A percentile compares a stretch with the other conserved stretches of the same genome.
Evolutionary conservation across 2,888 invertebrate genomes (phyloP).

Genomic region (Mythimna loreyi): DNA sequence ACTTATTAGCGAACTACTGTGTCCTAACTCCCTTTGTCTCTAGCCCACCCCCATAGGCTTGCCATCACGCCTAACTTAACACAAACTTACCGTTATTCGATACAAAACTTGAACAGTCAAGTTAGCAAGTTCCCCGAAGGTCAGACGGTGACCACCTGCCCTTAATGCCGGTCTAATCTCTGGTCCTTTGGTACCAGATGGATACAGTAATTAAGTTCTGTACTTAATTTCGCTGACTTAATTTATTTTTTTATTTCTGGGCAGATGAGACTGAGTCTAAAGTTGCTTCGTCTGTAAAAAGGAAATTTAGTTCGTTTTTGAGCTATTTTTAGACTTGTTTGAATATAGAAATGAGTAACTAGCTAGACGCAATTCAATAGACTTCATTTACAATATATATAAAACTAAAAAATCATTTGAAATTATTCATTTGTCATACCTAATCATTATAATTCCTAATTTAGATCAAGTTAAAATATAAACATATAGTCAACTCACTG

Average conservation of each 20-base stretch:
- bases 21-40: constrained; percentile 4
- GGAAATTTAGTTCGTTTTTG: constrained; percentile 22
- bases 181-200: constrained; percentile 51
- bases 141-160: constrained; percentile 51
- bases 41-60: constrained; percentile 7
- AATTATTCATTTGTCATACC: no score
- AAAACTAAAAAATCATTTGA: neutral
- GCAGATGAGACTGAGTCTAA: constrained; percentile 13
- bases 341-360: constrained; percentile 22
- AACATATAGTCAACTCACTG: neutral
- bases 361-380: neutral
- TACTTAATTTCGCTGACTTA: constrained; percentile 42
- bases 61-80: constrained; percentile 24
- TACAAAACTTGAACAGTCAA: constrained; percentile 51
- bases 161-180: constrained; percentile 43
- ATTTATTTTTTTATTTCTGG: constrained; percentile 39
- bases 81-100: constrained; percentile 50
- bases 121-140: constrained; percentile 46
- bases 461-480: no score
- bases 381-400: neutral
- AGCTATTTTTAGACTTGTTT: constrained; percentile 18
- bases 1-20: neutral
- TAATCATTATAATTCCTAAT: no score
- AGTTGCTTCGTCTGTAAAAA: constrained; percentile 18
- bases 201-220: constrained; percentile 60